Percentiles rank a stretch among this genome's conserved stretches.
These are phyloP conservation scores for Monodelphis domestica DNA, from an alignment of 2,797 vertebrate genomes.

Conservation along the genomic window DNA sequence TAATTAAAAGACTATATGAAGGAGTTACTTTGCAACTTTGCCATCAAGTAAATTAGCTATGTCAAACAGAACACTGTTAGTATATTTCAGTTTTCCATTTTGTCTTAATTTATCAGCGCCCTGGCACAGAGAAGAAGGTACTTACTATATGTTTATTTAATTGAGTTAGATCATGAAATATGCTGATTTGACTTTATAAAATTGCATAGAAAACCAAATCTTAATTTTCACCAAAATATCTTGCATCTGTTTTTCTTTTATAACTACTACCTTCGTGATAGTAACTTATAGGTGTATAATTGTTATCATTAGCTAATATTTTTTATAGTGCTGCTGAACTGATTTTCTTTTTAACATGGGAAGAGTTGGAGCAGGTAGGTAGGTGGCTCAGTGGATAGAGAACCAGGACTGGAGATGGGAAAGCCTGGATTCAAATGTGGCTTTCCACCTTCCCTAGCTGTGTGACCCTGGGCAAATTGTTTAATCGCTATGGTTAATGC, in stretches of 20 bases:
- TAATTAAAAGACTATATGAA: slow-evolving; percentile 65
- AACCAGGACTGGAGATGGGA: too few relatives aligned
- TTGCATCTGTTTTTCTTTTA: slow-evolving; percentile 12
- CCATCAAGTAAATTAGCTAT: slow-evolving; percentile 57
- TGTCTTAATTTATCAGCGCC: not conserved
- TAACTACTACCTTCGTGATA: not conserved
- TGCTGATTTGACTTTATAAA: not conserved
- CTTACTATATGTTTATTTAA: not conserved
- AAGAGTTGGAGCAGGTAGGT: too few relatives aligned
- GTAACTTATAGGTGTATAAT: not conserved
- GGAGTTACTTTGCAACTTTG: slow-evolving; percentile 58
- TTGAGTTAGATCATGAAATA: not conserved
- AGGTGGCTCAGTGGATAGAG: too few relatives aligned
- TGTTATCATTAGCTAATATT: not conserved
- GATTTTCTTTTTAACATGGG: not conserved
- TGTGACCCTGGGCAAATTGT: too few relatives aligned
- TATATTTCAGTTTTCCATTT: not conserved
- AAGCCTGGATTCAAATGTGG: too few relatives aligned
- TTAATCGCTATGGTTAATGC: too few relatives aligned
- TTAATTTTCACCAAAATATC: not conserved
- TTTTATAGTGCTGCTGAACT: not conserved
- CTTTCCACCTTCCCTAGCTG: too few relatives aligned
- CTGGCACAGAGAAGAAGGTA: not conserved
- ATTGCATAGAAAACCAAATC: not conserved
- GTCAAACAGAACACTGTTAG: not conserved